phyloP scores from a whole-genome alignment of 2,888 invertebrate species.

The Tiliacea citrago region DNA sequence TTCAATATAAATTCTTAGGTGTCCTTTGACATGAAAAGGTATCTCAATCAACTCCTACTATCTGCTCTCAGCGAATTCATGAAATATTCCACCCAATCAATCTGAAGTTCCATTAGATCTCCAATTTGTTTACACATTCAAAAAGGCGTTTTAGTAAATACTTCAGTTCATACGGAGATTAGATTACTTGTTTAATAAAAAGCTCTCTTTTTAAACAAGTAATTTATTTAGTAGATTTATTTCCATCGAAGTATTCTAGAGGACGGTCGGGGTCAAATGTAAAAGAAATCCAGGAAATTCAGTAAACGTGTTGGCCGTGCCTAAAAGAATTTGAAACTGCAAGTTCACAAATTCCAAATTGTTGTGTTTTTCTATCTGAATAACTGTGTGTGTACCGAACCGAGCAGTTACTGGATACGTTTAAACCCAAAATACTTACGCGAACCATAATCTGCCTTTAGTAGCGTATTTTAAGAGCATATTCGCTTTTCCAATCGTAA shows the following conservation, averaged over 20 bases:
- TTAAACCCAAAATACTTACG: neutral
- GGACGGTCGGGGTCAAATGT: slow-evolving; percentile 1
- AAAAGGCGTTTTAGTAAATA: slow-evolving; percentile 52
- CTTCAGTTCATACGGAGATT: slow-evolving; percentile 54
- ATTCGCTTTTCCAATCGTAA: neutral
- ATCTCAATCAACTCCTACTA: slow-evolving; percentile 21
- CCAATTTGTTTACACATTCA: slow-evolving; percentile 61
- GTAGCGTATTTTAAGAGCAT: neutral
- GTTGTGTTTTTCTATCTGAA: neutral
- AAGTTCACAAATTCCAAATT: neutral
- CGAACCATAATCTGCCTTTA: neutral
- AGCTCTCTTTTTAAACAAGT: too few relatives aligned
- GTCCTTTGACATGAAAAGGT: slow-evolving; percentile 46
- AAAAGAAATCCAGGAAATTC: slow-evolving; percentile 10
- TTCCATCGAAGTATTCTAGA: slow-evolving; percentile 25
- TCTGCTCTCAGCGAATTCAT: slow-evolving; percentile 39
- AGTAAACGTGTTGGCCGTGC: neutral
- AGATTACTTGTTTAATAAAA: slow-evolving; percentile 51
- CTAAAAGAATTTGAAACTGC: slow-evolving; percentile 27
- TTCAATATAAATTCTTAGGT: slow-evolving; percentile 42
- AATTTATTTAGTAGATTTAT: slow-evolving; percentile 37
- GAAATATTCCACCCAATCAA: slow-evolving; percentile 61
- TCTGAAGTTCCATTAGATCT: slow-evolving; percentile 61
- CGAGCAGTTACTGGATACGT: too few relatives aligned
- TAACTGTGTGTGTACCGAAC: neutral